phyloP scores from a whole-genome alignment of 2,113 vertebrate genomes.

The Recurvirostra avosetta region DNA sequence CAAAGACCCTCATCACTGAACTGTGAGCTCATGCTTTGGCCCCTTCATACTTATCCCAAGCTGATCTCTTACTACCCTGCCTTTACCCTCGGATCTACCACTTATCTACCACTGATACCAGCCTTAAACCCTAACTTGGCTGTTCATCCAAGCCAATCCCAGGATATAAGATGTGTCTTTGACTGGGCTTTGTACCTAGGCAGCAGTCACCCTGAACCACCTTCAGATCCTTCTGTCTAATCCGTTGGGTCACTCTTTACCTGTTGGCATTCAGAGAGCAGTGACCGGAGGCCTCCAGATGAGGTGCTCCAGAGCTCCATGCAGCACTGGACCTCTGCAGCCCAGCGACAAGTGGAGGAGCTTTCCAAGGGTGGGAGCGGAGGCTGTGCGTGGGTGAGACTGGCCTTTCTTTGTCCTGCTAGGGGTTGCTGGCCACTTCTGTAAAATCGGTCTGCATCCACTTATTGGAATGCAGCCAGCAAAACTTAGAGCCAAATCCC shows the following conservation, averaged over 20 bases:
- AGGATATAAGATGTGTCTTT: not conserved
- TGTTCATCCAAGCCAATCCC: not conserved
- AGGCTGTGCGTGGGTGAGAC: fast-evolving
- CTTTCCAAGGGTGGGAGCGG: not conserved
- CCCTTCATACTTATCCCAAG: not conserved
- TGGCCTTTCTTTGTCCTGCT: not conserved
- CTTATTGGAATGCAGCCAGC: not conserved
- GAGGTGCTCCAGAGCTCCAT: not conserved
- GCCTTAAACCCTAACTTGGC: not conserved
- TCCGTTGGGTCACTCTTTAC: not conserved
- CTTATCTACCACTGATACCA: not conserved
- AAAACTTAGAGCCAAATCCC: not conserved
- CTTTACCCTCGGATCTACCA: not conserved
- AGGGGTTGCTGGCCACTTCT: not conserved
- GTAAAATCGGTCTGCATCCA: not conserved
- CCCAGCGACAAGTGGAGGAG: not conserved
- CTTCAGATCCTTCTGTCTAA: not conserved
- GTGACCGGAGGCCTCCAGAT: not conserved
- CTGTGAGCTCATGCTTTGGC: not conserved
- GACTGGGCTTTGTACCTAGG: not conserved
- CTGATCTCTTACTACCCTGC: not conserved
- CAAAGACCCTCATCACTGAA: not conserved
- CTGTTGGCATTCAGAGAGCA: not conserved
- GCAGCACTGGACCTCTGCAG: not conserved
- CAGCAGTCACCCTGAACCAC: not conserved